These are phyloP conservation scores for Hemicordylus capensis DNA, from an alignment of 2,113 vertebrate genomes.

Conservation along the genomic window DNA sequence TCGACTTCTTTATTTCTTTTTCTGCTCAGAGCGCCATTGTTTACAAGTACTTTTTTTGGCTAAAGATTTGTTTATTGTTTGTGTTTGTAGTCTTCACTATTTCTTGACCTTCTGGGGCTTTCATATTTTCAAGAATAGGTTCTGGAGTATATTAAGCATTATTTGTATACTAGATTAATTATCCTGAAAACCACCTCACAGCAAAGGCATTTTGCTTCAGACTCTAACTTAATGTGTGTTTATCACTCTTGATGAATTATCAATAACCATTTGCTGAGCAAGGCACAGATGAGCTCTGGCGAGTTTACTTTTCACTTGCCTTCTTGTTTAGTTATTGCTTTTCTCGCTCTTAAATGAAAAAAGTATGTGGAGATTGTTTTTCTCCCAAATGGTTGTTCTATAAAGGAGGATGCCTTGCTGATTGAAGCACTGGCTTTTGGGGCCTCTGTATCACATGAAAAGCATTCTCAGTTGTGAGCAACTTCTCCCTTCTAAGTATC, in stretches of 20 bases:
- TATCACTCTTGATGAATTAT: conserved; percentile 22
- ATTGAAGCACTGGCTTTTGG: too few relatives aligned
- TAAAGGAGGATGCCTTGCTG: too few relatives aligned
- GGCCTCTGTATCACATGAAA: background rate
- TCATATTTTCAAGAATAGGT: conserved; percentile 20
- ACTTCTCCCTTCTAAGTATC: background rate
- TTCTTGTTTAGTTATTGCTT: conserved; percentile 49
- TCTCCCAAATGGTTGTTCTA: background rate
- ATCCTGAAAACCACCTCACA: too few relatives aligned
- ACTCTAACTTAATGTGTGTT: conserved; percentile 30
- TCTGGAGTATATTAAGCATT: conserved; percentile 2
- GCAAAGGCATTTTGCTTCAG: conserved; percentile 26
- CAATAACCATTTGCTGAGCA: conserved; percentile 26
- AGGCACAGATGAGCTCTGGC: background rate
- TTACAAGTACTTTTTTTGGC: conserved; percentile 6
- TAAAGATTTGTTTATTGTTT: background rate
- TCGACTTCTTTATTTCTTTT: conserved; percentile 12
- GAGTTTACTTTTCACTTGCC: background rate
- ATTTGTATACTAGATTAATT: conserved; percentile 22
- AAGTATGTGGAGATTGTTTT: conserved; percentile 32
- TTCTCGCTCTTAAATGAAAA: conserved; percentile 31
- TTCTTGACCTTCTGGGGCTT: background rate
- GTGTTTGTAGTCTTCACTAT: background rate
- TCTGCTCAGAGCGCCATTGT: background rate
- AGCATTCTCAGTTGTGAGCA: background rate